Percentiles rank a stretch among this genome's conserved stretches.
Conservation (phyloP, 2,113 vertebrate species). For the Sapajus apella region DNA sequence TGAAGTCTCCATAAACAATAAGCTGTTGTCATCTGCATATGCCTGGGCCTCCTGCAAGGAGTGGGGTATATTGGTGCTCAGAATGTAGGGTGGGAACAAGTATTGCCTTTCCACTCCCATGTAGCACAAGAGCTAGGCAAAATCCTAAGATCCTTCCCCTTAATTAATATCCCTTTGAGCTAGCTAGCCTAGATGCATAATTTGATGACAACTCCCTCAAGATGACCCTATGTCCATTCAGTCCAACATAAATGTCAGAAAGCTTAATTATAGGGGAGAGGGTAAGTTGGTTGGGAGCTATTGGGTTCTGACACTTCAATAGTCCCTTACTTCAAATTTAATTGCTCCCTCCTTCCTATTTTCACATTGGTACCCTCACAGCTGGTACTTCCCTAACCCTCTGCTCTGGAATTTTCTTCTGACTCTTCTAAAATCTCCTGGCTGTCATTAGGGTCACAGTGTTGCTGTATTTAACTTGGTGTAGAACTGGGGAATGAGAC, state of each 20-base stretch:
- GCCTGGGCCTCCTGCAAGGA: constrained; percentile 86
- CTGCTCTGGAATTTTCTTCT: constrained; percentile 56
- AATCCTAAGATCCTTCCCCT: neutral
- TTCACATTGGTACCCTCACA: constrained; percentile 27
- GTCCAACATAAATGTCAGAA: constrained; percentile 25
- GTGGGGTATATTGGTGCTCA: neutral
- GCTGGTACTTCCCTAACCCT: neutral
- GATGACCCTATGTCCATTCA: neutral
- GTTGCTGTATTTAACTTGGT: constrained; percentile 53
- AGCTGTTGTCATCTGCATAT: constrained; percentile 89
- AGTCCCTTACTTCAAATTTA: constrained; percentile 47
- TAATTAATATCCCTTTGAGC: neutral
- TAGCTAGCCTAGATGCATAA: neutral
- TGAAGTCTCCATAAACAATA: constrained; percentile 91
- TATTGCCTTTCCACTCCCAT: neutral
- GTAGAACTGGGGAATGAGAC: constrained; percentile 38
- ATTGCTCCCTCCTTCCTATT: constrained; percentile 36
- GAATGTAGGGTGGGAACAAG: neutral
- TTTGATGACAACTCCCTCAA: constrained; percentile 10
- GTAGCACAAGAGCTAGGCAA: neutral
- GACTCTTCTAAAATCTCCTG: constrained; percentile 54
- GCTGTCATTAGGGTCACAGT: constrained; percentile 50
- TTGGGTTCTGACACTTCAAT: constrained; percentile 20
- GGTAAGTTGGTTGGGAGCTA: neutral
- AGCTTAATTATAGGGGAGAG: neutral